phyloP scores from a whole-genome alignment of 2,797 vertebrate species.

The Telmatherina bonti region DNA sequence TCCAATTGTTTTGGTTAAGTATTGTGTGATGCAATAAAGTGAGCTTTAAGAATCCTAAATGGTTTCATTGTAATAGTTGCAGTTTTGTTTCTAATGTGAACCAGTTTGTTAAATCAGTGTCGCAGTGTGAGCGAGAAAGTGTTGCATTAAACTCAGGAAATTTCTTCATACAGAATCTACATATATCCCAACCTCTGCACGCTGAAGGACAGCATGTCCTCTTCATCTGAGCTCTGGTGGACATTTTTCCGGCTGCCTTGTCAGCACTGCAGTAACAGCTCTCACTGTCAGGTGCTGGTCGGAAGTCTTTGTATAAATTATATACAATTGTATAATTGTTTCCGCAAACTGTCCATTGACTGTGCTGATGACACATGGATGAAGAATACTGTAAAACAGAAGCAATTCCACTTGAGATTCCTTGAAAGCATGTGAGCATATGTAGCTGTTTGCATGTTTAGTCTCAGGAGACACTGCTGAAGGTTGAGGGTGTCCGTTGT shows the following conservation, averaged over 20 bases:
- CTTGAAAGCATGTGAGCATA: constrained; percentile 40
- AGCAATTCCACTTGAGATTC: constrained; percentile 32
- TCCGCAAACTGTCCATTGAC: constrained; percentile 7
- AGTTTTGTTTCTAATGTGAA: no score
- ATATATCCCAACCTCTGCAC: constrained; percentile 11
- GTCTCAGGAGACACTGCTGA: constrained; percentile 48
- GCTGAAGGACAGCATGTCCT: neutral
- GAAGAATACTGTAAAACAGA: constrained; percentile 9
- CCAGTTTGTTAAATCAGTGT: no score
- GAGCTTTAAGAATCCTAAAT: neutral
- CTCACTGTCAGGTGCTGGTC: constrained; percentile 25
- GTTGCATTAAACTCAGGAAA: neutral
- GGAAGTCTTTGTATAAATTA: constrained; percentile 11
- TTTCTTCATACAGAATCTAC: constrained; percentile 8
- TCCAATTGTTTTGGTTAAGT: neutral
- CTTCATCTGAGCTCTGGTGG: neutral
- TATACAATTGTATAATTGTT: no score
- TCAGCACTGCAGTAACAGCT: neutral
- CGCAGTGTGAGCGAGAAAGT: constrained; percentile 7
- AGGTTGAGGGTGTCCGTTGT: constrained; percentile 54
- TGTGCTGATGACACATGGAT: neutral
- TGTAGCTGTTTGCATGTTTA: constrained; percentile 48
- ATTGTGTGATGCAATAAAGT: neutral
- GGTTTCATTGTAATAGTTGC: no score
- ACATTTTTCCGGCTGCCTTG: neutral